Conservation (phyloP, 1,140 invertebrate species). For the Nasonia longicornis region DNA sequence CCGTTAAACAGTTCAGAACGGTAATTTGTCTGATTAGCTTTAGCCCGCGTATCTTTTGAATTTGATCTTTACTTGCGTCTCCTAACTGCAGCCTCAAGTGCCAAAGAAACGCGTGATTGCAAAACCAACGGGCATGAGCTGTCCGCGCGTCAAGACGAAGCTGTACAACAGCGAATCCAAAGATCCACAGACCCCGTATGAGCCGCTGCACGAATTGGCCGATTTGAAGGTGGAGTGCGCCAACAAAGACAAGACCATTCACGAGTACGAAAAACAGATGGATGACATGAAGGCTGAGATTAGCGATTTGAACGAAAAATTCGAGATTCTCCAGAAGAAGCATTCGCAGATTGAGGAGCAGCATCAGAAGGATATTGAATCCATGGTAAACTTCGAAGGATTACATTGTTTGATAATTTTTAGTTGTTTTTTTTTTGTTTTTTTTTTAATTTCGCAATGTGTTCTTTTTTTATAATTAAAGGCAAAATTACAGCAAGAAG, state of each 20-base stretch:
- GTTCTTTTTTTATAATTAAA: slow-evolving; percentile 43
- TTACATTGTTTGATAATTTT: background rate
- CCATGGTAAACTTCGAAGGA: slow-evolving; percentile 54
- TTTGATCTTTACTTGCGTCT: slow-evolving; percentile 13
- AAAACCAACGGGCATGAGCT: slow-evolving; percentile 45
- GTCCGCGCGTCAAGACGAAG: slow-evolving; percentile 51
- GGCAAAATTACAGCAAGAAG: slow-evolving; percentile 57
- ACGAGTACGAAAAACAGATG: slow-evolving; percentile 61
- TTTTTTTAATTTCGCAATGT: slow-evolving; percentile 26
- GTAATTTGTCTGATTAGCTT: slow-evolving; percentile 9
- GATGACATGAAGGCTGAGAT: slow-evolving; percentile 59
- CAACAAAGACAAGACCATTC: slow-evolving; percentile 64
- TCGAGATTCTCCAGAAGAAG: slow-evolving; percentile 48
- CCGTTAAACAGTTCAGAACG: slow-evolving; percentile 51
- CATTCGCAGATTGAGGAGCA: slow-evolving; percentile 52
- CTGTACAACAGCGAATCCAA: slow-evolving; percentile 43
- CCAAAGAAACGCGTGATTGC: slow-evolving; percentile 53
- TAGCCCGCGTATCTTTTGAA: background rate
- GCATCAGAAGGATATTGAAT: slow-evolving; percentile 58
- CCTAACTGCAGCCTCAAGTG: slow-evolving; percentile 55
- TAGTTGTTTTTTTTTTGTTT: slow-evolving; percentile 1
- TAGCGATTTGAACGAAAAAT: slow-evolving; percentile 47
- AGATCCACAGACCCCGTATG: slow-evolving; percentile 50
- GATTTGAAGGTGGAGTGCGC: slow-evolving; percentile 64
- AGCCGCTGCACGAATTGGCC: slow-evolving; percentile 57